Percentiles rank a stretch among this genome's conserved stretches.
phyloP scores from a whole-genome alignment of 2,113 vertebrate genomes.

The Melozone crissalis region DNA sequence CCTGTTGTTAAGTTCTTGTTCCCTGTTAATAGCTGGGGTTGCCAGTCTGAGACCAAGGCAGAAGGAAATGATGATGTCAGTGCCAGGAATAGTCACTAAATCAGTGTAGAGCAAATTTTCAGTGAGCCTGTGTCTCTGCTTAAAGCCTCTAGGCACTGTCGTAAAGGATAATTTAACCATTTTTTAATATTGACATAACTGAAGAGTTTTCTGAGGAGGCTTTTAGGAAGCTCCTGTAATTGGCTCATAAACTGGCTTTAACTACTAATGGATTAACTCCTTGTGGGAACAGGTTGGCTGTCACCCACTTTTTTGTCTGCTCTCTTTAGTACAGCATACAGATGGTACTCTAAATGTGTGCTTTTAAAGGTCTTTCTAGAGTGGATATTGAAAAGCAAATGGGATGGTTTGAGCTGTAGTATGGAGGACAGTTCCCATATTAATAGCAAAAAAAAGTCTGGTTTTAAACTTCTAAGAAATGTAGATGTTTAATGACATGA shows the following conservation, averaged over 20 bases:
- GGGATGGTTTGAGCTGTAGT: background rate
- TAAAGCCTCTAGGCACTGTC: background rate
- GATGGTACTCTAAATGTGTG: background rate
- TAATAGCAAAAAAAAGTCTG: background rate
- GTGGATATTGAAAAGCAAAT: background rate
- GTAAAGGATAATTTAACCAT: background rate
- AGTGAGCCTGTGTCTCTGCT: background rate
- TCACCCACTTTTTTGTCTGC: background rate
- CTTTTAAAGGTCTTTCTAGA: background rate
- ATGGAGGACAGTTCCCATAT: background rate
- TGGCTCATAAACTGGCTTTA: conserved; percentile 8
- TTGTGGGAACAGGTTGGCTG: background rate
- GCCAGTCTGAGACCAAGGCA: background rate
- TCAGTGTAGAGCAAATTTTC: background rate
- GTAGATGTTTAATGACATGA: background rate
- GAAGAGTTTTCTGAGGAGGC: background rate
- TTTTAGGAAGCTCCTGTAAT: conserved; percentile 1
- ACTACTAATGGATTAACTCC: conserved; percentile 24
- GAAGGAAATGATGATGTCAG: background rate
- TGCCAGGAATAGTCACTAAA: background rate
- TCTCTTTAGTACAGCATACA: conserved; percentile 1
- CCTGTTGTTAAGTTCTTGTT: background rate
- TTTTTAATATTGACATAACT: background rate
- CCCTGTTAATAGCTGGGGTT: background rate
- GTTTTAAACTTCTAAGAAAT: background rate